These are phyloP conservation scores for Cryptotis parvus DNA, from an alignment of 2,113 vertebrate species.

Conservation along the genomic window DNA sequence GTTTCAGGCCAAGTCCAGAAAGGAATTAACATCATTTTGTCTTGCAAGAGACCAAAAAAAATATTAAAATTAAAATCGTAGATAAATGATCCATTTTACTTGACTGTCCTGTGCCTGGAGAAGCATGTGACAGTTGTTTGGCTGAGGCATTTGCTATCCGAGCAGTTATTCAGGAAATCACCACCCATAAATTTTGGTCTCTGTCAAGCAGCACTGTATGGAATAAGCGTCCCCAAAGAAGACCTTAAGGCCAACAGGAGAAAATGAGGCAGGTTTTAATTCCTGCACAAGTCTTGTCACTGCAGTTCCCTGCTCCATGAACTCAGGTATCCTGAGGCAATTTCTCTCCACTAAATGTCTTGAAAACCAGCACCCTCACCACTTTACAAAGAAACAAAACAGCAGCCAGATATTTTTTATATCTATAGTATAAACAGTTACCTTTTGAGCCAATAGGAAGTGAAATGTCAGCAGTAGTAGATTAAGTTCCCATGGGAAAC, in stretches of 20 bases:
- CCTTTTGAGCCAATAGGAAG: background rate
- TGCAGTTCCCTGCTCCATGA: background rate
- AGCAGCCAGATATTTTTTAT: background rate
- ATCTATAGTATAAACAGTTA: background rate
- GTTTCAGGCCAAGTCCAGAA: background rate
- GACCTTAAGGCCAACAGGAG: slow-evolving; percentile 35
- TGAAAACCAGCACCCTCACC: slow-evolving; percentile 17
- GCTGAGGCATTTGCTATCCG: slow-evolving; percentile 16
- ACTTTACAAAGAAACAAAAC: slow-evolving; percentile 32
- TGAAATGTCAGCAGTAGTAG: background rate
- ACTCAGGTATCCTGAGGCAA: slow-evolving; percentile 10
- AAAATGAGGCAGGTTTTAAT: slow-evolving; percentile 1
- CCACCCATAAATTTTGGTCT: slow-evolving; percentile 68
- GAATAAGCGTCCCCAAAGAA: slow-evolving; percentile 47
- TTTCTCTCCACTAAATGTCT: slow-evolving; percentile 17
- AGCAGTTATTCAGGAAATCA: slow-evolving; percentile 69
- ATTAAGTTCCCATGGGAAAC: background rate
- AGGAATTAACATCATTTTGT: slow-evolving; percentile 39
- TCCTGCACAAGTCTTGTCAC: slow-evolving; percentile 29
- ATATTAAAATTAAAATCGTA: background rate
- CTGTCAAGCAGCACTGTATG: background rate
- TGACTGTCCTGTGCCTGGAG: background rate
- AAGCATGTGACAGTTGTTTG: slow-evolving; percentile 38
- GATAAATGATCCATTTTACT: background rate
- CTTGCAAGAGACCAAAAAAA: slow-evolving; percentile 1